Percentiles rank a stretch among this genome's conserved stretches.
Conservation (phyloP, 53 echinoderm and acorn worm species). For the Actinopyga echinites region DNA sequence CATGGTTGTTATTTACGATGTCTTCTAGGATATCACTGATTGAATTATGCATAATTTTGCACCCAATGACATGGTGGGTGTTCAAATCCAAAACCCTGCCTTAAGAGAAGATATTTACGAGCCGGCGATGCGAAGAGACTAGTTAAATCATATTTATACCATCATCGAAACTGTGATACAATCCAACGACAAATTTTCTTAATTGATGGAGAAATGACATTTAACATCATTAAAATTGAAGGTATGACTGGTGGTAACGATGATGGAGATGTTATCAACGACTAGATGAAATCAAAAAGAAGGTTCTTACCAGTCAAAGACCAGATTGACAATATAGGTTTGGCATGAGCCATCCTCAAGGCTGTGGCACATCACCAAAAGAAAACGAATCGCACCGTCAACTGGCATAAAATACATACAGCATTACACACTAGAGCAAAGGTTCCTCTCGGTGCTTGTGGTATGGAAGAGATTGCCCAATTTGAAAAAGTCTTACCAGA, state of each 20-base stretch:
- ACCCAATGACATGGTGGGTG: neutral
- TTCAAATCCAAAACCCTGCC: neutral
- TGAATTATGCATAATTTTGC: neutral
- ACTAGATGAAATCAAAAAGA: neutral
- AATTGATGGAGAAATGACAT: neutral
- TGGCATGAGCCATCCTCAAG: neutral
- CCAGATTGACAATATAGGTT: neutral
- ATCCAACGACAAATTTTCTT: neutral
- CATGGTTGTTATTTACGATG: neutral
- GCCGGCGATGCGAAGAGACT: neutral
- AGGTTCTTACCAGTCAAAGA: neutral
- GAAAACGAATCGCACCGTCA: neutral
- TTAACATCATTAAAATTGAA: neutral
- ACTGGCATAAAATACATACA: neutral
- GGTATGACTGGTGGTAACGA: neutral
- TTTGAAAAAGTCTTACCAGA: conserved; percentile 1
- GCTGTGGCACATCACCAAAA: neutral
- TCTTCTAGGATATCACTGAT: neutral
- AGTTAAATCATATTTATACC: neutral
- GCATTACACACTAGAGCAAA: neutral
- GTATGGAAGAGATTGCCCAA: neutral
- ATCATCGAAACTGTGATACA: neutral
- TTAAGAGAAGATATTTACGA: neutral
- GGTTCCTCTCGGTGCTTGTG: neutral
- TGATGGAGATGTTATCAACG: neutral